phyloP scores from a whole-genome alignment of 2,113 vertebrate species.

The Callipepla californica region DNA sequence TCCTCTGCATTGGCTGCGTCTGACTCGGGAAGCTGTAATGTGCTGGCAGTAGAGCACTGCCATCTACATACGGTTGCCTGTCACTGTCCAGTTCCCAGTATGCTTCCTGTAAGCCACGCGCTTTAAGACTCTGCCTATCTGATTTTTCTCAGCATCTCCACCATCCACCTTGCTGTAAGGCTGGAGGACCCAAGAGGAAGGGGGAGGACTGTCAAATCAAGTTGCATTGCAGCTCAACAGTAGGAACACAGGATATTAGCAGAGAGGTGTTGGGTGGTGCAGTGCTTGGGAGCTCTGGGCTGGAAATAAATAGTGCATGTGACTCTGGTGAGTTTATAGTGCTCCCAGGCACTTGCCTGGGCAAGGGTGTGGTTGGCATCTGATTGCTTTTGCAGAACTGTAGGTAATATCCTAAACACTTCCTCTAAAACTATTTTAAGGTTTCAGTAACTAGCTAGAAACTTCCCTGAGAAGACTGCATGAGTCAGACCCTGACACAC shows the following conservation, averaged over 20 bases:
- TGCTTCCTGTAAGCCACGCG: not conserved
- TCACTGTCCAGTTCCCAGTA: not conserved
- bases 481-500: not conserved
- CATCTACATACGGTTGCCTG: conserved; percentile 21
- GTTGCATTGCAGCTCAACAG: not conserved
- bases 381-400: not conserved
- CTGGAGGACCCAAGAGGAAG: not conserved
- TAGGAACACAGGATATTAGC: not conserved
- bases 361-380: conserved; percentile 27
- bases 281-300: not conserved
- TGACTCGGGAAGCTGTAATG: not conserved
- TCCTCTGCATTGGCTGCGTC: not conserved
- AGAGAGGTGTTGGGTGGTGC: conserved; percentile 2
- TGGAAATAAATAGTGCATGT: not conserved
- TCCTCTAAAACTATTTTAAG: not conserved
- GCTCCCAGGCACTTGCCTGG: not conserved
- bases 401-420: not conserved
- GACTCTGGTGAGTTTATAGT: not conserved
- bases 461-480: not conserved
- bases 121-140: not conserved
- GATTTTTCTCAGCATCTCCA: not conserved
- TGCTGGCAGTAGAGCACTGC: conserved; percentile 5
- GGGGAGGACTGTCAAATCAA: not conserved
- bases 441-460: not conserved
- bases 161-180: not conserved